Evolutionary conservation across 2,113 vertebrate genomes (phyloP).

Genomic region (Hystrix brachyura): DNA sequence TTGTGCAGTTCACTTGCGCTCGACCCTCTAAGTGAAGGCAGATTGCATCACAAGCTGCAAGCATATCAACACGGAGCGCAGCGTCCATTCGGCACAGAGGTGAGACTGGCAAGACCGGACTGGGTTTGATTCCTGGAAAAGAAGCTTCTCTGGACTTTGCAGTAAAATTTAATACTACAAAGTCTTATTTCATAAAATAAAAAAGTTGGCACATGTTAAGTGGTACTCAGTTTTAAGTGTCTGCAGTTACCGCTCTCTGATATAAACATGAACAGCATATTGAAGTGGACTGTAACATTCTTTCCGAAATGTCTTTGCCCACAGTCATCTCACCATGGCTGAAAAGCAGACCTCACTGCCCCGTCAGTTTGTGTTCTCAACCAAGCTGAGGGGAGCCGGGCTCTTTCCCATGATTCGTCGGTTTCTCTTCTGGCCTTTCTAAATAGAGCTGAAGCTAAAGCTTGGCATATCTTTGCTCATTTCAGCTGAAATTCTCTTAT

Average conservation of each 20-base stretch:
- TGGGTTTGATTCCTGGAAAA: not conserved
- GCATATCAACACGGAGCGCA: not conserved
- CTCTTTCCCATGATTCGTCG: constrained; percentile 60
- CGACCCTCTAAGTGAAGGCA: constrained; percentile 25
- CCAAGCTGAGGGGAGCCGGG: constrained; percentile 44
- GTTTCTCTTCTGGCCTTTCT: constrained; percentile 61
- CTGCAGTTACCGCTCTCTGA: not conserved
- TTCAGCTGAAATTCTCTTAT: not conserved
- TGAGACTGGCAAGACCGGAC: not conserved
- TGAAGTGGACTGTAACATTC: not conserved
- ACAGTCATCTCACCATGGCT: constrained; percentile 6
- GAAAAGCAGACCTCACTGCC: not conserved
- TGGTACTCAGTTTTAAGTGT: not conserved
- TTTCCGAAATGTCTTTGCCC: not conserved
- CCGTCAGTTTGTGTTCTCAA: not conserved
- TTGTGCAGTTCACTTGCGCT: not conserved
- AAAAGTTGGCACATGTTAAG: not conserved
- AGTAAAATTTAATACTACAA: not conserved
- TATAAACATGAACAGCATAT: not conserved
- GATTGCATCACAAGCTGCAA: not conserved
- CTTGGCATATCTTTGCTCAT: constrained; percentile 46
- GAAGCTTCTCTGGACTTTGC: not conserved
- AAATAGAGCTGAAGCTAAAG: constrained; percentile 64
- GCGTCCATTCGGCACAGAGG: not conserved
- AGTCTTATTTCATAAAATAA: not conserved